Conservation (phyloP, 2,113 vertebrate species). For the Nesogale talazaci region DNA sequence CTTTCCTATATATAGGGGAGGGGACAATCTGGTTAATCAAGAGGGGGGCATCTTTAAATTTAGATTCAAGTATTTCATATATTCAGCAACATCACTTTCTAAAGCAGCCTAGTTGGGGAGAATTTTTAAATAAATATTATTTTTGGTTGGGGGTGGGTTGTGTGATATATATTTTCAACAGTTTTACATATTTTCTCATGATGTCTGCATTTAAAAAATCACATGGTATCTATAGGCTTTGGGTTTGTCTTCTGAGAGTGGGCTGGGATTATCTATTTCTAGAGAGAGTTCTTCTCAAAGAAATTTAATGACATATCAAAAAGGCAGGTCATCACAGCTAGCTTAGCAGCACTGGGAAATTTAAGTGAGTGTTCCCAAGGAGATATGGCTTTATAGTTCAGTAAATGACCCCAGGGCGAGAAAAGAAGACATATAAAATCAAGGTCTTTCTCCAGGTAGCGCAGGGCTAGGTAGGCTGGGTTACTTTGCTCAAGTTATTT, state of each 20-base stretch:
- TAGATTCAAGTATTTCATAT: constrained; percentile 82
- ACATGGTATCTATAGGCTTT: constrained; percentile 51
- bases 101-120: constrained; percentile 67
- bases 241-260: constrained; percentile 58
- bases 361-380: constrained; percentile 8
- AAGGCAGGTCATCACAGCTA: constrained; percentile 50
- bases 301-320: constrained; percentile 63
- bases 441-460: not conserved
- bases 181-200: constrained; percentile 72
- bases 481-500: not conserved
- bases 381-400: not conserved
- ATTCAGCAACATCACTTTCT: constrained; percentile 80
- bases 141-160: constrained; percentile 57
- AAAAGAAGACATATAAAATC: not conserved
- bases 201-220: constrained; percentile 70
- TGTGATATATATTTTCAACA: constrained; percentile 76
- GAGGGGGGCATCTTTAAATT: constrained; percentile 79
- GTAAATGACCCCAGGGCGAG: not conserved
- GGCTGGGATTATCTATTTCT: constrained; percentile 61
- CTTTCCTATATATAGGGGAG: constrained; percentile 83
- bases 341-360: constrained; percentile 13
- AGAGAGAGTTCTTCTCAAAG: constrained; percentile 67
- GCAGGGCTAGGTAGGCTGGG: not conserved
- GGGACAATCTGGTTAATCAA: constrained; percentile 82
- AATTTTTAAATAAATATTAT: constrained; percentile 61